Base-by-base conservation (phyloP, 1,140 invertebrate genomes). In the Drosophila guanche region DNA sequence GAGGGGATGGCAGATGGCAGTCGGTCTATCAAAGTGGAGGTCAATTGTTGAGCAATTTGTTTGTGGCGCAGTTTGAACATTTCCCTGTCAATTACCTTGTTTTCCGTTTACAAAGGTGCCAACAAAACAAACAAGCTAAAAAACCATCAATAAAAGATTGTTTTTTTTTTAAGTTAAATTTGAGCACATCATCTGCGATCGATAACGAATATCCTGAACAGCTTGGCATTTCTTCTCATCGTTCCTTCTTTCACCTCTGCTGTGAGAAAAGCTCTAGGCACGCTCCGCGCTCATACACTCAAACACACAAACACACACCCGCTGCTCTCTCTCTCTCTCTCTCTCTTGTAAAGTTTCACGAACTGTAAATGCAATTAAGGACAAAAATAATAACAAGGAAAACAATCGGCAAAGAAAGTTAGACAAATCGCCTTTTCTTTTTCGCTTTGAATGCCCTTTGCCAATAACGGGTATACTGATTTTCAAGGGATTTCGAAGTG, bases 301-400 rank as follows among this genome's bases (percentile, higher is more conserved):
- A 46, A 46, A 40, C 40, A 43, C 14, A 29, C 58, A 14, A 5
- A 5, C 54, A 37, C 20, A 37, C 57, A 27, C 27, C 16, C 16
- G 16, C 16, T 20, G 16, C 16, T 0, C 16, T 20, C 16, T 20
- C 16, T 33, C 16, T 0, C 16, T 20, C 16, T 20, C 16, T 33
- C 10, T 16, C 29, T 23, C 41, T 25, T n/a, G n/a, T 10, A 48
- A 71, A 71, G 50, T 72, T 72, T 6, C 7, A 45, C 69, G 40
- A 72, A 72, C 69, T 72, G 51, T 54, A 61, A 72, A 72, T 62
- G 68, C 63, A 69, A 69, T 69, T 69, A 69, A 69, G 48, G 33
- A 14, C 29, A 69, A 69, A 70, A 61, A 54, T 41, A 54, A 3
- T 33, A 72, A 53, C 47, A 72, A 61, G n/a, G 41, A 71, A 37